Conservation (phyloP, 2,797 vertebrate genomes). For the Microtus agrestis region DNA sequence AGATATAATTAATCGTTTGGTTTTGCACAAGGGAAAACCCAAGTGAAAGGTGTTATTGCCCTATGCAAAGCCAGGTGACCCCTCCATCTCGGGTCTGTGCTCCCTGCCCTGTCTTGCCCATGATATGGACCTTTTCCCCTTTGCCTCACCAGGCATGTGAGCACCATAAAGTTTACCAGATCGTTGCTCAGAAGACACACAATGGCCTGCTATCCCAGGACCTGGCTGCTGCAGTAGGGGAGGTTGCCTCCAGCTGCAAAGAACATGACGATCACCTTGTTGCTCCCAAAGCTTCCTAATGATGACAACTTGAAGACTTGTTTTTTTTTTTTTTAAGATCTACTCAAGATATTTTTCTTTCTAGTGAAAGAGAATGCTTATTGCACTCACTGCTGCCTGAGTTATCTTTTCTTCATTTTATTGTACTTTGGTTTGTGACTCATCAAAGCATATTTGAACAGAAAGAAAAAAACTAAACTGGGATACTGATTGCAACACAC, state of each 20-base stretch:
- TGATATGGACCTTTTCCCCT: not conserved
- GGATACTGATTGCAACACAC: not conserved
- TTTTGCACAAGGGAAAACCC: not conserved
- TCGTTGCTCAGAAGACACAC: not conserved
- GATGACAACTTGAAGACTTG: not conserved
- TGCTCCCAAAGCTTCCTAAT: not conserved
- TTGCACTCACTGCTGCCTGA: not conserved
- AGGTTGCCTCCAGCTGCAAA: not conserved
- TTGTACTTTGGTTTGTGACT: conserved; percentile 15
- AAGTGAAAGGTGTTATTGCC: not conserved
- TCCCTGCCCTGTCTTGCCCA: not conserved
- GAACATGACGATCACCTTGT: not conserved
- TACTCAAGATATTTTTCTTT: not conserved
- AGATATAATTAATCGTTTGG: not conserved
- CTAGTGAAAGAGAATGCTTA: not conserved
- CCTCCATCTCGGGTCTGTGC: not conserved
- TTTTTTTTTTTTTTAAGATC: not conserved
- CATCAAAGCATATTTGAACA: not conserved
- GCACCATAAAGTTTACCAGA: not conserved
- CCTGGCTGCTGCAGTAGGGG: not conserved
- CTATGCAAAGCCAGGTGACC: not conserved
- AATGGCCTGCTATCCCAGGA: not conserved
- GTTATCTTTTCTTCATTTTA: not conserved
- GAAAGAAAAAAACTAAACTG: conserved; percentile 30
- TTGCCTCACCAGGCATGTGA: not conserved